Conservation (phyloP, 2,113 vertebrate genomes). For the Poicephalus meyeri region DNA sequence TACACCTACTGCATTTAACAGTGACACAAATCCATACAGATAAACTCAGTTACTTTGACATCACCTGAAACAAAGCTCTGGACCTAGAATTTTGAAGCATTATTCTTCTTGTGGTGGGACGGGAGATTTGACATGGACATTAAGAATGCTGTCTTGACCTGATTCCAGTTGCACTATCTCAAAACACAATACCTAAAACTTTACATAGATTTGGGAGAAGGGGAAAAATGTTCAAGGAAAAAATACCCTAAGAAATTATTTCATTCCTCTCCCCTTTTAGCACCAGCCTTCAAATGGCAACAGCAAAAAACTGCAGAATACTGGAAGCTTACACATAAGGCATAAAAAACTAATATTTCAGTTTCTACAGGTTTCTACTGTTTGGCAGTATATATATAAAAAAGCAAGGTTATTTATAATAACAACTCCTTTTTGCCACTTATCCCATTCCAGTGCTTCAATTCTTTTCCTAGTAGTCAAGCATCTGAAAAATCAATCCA, state of each 20-base stretch:
- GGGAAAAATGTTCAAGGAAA: background rate
- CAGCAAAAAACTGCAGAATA: background rate
- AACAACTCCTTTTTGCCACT: background rate
- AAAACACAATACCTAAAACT: background rate
- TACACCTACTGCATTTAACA: background rate
- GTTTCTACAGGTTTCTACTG: background rate
- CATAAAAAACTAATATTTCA: background rate
- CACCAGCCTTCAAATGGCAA: background rate
- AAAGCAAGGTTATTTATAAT: background rate
- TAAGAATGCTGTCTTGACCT: background rate
- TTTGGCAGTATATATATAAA: background rate
- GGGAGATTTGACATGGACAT: background rate
- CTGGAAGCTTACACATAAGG: background rate
- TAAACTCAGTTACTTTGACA: background rate
- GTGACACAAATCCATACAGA: background rate
- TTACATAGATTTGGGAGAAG: background rate
- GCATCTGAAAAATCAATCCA: background rate
- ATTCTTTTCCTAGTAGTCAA: background rate
- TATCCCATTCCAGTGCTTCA: background rate
- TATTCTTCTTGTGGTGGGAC: background rate
- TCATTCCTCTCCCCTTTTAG: background rate
- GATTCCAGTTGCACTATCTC: background rate
- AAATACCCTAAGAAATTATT: background rate
- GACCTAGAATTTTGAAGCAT: background rate
- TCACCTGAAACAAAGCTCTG: background rate